Evolutionary conservation across 2,797 vertebrate species (phyloP).

Genomic region (Meriones psammophilus): DNA sequence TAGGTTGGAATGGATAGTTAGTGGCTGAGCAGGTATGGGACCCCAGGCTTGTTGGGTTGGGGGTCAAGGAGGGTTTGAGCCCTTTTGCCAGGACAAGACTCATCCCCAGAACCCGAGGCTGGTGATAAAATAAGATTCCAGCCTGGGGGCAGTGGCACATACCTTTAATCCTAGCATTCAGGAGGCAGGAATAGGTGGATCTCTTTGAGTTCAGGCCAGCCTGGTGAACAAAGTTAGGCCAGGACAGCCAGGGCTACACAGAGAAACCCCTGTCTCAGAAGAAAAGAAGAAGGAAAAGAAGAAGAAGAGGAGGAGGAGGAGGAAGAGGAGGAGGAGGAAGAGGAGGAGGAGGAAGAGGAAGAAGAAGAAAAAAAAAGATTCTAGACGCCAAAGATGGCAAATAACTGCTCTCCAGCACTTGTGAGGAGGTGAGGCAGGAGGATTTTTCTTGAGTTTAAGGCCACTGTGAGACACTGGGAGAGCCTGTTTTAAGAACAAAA

Average conservation of each 20-base stretch:
- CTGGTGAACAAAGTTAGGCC: background rate
- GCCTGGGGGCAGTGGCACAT: background rate
- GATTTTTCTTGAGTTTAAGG: background rate
- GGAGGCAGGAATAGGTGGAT: background rate
- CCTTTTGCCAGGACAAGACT: background rate
- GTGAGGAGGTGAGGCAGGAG: background rate
- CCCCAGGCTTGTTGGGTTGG: background rate
- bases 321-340: no score
- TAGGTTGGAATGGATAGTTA: background rate
- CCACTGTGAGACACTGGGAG: background rate
- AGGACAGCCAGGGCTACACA: background rate
- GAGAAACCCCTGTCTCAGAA: background rate
- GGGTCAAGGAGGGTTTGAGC: background rate
- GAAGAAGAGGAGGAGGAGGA: no score
- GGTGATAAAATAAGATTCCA: background rate
- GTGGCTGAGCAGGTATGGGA: background rate
- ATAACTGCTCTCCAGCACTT: background rate
- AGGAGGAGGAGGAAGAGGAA: no score
- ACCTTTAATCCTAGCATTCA: background rate
- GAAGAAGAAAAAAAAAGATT: background rate
- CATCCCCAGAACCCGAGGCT: background rate
- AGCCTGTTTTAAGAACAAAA: background rate
- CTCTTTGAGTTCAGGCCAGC: no score
- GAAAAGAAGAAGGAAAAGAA: no score
- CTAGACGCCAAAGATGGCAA: background rate